These are phyloP conservation scores for Seriola aureovittata DNA, from an alignment of 2,113 vertebrate species.

Conservation along the genomic window DNA sequence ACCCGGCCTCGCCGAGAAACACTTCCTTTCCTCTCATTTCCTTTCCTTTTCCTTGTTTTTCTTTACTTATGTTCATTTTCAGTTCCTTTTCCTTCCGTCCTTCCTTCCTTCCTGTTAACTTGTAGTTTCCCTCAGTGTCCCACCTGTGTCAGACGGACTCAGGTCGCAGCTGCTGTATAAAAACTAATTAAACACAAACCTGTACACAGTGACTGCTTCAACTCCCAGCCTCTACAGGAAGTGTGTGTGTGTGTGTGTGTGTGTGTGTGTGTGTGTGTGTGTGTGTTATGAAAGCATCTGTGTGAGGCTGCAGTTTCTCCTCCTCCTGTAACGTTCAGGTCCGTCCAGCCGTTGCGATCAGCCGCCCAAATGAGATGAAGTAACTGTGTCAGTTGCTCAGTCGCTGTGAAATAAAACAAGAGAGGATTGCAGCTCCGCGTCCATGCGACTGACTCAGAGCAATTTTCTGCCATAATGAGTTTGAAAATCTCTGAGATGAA, in stretches of 20 bases:
- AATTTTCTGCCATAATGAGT: slow-evolving; percentile 61
- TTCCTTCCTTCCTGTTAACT: no score
- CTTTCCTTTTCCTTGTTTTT: no score
- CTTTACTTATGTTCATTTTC: no score
- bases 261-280: no score
- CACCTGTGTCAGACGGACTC: not conserved
- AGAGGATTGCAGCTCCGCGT: not conserved
- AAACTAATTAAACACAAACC: not conserved
- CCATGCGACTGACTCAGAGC: slow-evolving; percentile 29
- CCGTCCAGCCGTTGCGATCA: not conserved
- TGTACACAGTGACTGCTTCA: no score
- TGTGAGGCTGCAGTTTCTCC: not conserved
- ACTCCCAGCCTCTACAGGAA: no score
- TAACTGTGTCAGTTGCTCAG: slow-evolving; percentile 7
- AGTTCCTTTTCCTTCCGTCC: no score
- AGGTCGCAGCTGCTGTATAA: not conserved
- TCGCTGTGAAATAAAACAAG: slow-evolving; percentile 15
- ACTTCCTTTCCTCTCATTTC: no score
- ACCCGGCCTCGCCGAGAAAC: no score
- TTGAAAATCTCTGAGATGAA: slow-evolving; percentile 35
- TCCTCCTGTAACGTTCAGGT: not conserved
- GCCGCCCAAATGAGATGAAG: slow-evolving; percentile 19
- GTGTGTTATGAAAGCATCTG: not conserved
- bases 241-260: no score
- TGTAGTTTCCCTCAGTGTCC: no score